Conservation (phyloP, 2,888 invertebrate genomes). For the Sarcophaga caerulescens region DNA sequence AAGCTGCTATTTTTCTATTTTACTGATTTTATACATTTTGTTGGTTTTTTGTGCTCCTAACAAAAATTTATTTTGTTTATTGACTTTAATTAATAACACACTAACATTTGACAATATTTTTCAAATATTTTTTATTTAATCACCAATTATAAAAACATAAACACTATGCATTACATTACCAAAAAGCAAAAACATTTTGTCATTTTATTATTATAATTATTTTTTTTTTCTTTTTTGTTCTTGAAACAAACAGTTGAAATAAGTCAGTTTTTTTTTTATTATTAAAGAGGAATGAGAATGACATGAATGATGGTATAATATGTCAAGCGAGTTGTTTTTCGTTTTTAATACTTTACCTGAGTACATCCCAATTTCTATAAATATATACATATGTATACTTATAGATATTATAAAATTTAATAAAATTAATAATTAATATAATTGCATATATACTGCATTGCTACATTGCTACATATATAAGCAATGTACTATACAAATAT, state of each 20-base stretch:
- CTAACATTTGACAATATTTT: neutral
- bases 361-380: neutral
- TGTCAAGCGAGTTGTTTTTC: constrained; percentile 15
- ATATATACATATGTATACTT: too few species aligned
- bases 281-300: constrained; percentile 8
- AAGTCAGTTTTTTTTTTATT: neutral
- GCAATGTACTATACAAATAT: neutral
- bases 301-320: constrained; percentile 2
- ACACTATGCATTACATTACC: constrained; percentile 36
- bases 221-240: too few species aligned
- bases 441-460: constrained; percentile 1
- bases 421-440: too few species aligned
- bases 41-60: too few species aligned
- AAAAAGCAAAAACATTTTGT: constrained; percentile 39
- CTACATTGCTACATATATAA: too few species aligned
- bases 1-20: too few species aligned
- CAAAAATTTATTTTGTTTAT: neutral
- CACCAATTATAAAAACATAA: constrained; percentile 35
- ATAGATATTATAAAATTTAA: too few species aligned
- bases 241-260: constrained; percentile 1
- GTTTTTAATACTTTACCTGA: neutral
- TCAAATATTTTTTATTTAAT: neutral
- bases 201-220: neutral
- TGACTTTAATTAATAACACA: neutral
- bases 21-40: too few species aligned